Evolutionary conservation across 2,888 invertebrate species (phyloP), one percentile per base, ranked within the genome.

Genomic region (Pandemis corylana): DNA sequence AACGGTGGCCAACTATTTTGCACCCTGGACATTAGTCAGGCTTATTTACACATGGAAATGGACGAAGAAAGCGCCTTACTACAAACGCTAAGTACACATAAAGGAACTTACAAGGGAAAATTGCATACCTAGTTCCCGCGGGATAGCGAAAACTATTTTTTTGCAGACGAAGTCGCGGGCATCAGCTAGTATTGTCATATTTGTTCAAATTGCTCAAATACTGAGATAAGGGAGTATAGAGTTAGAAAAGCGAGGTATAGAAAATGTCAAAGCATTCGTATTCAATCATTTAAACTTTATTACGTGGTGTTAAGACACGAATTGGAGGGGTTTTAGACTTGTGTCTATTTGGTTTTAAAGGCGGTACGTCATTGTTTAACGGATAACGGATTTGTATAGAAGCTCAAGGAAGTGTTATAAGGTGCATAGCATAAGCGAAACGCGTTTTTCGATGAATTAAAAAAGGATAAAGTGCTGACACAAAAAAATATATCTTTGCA

Each of bases 341-440:
- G 15, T 9, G 5, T 2, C n/a, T 6, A 1, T 7, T 44, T 15
- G 9, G 41, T 63, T 41, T 63, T 63, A n/a, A 6, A 51, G 9
- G 9, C 20, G 7, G 3, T 20, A 36, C 36, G 13, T 5, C 51
- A 51, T 66, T 66, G 66, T 51, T 66, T 66, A 66, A 36, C 10
- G 10, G 41, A 36, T 67, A 67, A 67, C 67, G 67, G 67, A 67
- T 67, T 66, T 49, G 41, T 41, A 36, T 46, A 49, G 53, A 41
- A 13, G 15, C 44, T 10, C 51, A 15, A 56, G 67, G 51, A 65
- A 65, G 65, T 67, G 51, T 7, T 20, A n/a, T 9, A 9, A 3
- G 36, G 41, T 53, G 3, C 2, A 42, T 15, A 20, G 5, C 15
- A 53, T 51, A 53, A 5, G 53, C 10, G 6, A 15, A 0, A 41